Conservation (phyloP, 2,113 vertebrate genomes). For the Cisticola juncidis region DNA sequence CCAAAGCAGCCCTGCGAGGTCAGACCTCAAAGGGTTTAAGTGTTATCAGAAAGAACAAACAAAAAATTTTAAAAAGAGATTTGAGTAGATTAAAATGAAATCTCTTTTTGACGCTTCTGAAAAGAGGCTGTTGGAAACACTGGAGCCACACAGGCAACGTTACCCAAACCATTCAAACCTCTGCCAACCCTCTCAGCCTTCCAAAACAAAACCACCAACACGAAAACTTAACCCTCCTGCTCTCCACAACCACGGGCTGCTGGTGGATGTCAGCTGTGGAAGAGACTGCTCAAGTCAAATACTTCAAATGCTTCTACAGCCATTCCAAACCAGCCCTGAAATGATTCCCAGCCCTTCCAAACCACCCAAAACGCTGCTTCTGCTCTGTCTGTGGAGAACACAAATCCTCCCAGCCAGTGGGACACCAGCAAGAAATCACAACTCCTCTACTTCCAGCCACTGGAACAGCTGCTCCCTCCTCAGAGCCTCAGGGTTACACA, state of each 20-base stretch:
- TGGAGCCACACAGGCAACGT: background rate
- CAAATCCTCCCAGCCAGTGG: background rate
- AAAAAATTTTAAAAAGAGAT: background rate
- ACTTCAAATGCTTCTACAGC: background rate
- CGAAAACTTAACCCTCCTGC: background rate
- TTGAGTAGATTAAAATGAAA: conserved; percentile 41
- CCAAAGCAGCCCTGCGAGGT: background rate
- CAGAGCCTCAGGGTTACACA: background rate
- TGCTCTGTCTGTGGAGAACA: background rate
- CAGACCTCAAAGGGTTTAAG: background rate
- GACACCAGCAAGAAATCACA: background rate
- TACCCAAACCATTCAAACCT: background rate
- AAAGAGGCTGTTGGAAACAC: background rate
- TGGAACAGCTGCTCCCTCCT: background rate
- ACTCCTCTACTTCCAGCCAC: accelerated
- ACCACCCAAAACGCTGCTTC: background rate
- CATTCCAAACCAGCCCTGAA: background rate
- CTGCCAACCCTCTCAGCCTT: background rate
- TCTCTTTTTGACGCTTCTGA: background rate
- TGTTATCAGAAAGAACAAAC: background rate
- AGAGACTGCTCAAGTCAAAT: background rate
- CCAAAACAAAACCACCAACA: background rate
- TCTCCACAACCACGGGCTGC: background rate
- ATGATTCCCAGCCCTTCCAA: background rate
- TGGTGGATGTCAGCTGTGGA: background rate